phyloP scores from a whole-genome alignment of 2,888 invertebrate species.

The Petrolisthes cinctipes region DNA sequence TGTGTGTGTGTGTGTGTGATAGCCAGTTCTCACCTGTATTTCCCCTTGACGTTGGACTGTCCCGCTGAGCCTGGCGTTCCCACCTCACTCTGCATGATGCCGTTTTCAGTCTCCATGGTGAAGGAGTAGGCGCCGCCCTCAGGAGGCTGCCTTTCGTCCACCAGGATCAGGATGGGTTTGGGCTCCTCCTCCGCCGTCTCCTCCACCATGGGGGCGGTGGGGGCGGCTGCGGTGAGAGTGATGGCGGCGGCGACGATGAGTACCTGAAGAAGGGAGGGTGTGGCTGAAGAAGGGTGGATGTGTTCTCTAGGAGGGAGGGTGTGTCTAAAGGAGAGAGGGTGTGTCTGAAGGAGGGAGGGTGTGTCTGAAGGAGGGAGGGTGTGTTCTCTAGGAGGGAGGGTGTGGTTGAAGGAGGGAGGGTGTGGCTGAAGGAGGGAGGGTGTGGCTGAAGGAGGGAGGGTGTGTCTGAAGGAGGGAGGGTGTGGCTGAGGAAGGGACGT shows the following conservation, averaged over 20 bases:
- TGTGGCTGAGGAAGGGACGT: too few species aligned
- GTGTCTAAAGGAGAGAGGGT: too few species aligned
- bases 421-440: too few species aligned
- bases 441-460: too few species aligned
- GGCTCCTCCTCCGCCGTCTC: conserved; percentile 17
- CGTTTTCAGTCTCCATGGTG: conserved; percentile 45
- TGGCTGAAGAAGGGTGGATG: too few species aligned
- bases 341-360: too few species aligned
- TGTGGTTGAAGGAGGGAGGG: too few species aligned
- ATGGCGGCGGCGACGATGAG: conserved; percentile 8
- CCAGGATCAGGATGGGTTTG: conserved; percentile 30
- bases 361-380: too few species aligned
- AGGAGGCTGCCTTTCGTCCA: conserved; percentile 31
- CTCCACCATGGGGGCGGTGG: neutral
- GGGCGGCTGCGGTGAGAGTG: conserved; percentile 20
- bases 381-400: too few species aligned
- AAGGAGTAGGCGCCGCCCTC: conserved; percentile 36
- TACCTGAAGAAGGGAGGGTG: neutral
- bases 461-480: too few species aligned
- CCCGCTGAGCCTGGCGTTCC: conserved; percentile 30
- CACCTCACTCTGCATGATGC: conserved; percentile 37
- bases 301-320: too few species aligned
- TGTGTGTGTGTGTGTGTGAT: neutral
- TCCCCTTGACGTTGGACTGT: conserved; percentile 48
- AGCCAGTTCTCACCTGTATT: conserved; percentile 27